These are phyloP conservation scores for Dryobotodes eremita DNA, from an alignment of 2,888 invertebrate species.

Conservation along the genomic window DNA sequence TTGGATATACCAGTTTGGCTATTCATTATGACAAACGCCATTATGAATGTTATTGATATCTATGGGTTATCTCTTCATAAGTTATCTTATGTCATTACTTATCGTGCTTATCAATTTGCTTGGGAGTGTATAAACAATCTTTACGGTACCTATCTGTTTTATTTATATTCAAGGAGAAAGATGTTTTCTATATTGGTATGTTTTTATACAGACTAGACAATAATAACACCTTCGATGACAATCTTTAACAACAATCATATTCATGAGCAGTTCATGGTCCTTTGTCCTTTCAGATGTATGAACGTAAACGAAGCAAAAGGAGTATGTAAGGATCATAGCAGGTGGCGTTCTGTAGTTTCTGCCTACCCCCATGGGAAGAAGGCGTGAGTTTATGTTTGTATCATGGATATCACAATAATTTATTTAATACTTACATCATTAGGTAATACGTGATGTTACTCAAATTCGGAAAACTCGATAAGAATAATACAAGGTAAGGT, in stretches of 20 bases:
- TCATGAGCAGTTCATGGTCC: not conserved
- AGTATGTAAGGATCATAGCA: not conserved
- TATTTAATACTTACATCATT: not conserved
- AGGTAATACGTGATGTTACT: constrained; percentile 10
- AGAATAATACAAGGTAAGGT: constrained; percentile 22
- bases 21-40: constrained; percentile 71
- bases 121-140: constrained; percentile 40
- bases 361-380: not conserved
- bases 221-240: not conserved
- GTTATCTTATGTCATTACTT: constrained; percentile 59
- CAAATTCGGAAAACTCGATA: constrained; percentile 40
- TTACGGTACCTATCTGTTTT: constrained; percentile 5
- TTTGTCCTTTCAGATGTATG: not conserved
- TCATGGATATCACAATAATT: not conserved
- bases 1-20: constrained; percentile 68
- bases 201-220: not conserved
- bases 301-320: not conserved
- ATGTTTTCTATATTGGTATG: constrained; percentile 7
- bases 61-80: constrained; percentile 58
- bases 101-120: constrained; percentile 48
- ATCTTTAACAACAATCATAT: not conserved
- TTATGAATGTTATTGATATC: constrained; percentile 66
- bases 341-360: not conserved
- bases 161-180: constrained; percentile 11
- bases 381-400: not conserved